phyloP scores from a whole-genome alignment of 1,140 invertebrate species.

The Stenopsyche tienmushanensis region DNA sequence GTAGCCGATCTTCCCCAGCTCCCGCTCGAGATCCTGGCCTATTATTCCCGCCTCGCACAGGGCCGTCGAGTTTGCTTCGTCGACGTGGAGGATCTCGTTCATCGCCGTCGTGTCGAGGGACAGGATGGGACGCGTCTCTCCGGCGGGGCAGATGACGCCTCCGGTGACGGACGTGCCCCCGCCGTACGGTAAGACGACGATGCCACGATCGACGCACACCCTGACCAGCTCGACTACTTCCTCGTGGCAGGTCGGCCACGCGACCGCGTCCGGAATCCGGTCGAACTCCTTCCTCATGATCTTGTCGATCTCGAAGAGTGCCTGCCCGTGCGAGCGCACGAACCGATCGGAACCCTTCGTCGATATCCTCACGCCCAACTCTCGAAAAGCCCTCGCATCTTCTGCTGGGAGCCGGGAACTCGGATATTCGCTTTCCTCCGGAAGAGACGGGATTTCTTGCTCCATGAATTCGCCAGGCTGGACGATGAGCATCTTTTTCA shows the following conservation, averaged over 20 bases:
- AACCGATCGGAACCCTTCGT: slow-evolving; percentile 79
- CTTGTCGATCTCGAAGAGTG: slow-evolving; percentile 80
- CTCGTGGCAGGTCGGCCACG: slow-evolving; percentile 86
- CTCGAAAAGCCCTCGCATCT: slow-evolving; percentile 38
- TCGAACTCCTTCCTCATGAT: slow-evolving; percentile 66
- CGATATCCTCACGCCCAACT: slow-evolving; percentile 59
- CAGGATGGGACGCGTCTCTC: slow-evolving; percentile 83
- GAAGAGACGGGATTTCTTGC: slow-evolving; percentile 58
- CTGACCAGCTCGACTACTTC: slow-evolving; percentile 78
- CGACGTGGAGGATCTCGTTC: slow-evolving; percentile 95
- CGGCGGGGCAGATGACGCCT: slow-evolving; percentile 79
- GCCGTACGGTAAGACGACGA: slow-evolving; percentile 92
- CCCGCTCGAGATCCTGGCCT: slow-evolving; percentile 88
- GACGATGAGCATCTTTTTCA: too few species aligned
- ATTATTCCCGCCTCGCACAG: slow-evolving; percentile 89
- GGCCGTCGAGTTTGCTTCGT: slow-evolving; percentile 72
- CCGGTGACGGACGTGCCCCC: slow-evolving; percentile 95
- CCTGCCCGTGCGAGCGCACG: slow-evolving; percentile 90
- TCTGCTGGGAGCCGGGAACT: slow-evolving; percentile 58
- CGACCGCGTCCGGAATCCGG: slow-evolving; percentile 90
- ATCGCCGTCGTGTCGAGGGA: slow-evolving; percentile 95
- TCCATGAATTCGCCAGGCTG: too few species aligned
- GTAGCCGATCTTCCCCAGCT: slow-evolving; percentile 68
- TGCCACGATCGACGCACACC: slow-evolving; percentile 70
- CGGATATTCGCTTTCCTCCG: slow-evolving; percentile 51